Evolutionary conservation across 1,140 invertebrate species (phyloP).

Genomic region (Eriocheir sinensis): DNA sequence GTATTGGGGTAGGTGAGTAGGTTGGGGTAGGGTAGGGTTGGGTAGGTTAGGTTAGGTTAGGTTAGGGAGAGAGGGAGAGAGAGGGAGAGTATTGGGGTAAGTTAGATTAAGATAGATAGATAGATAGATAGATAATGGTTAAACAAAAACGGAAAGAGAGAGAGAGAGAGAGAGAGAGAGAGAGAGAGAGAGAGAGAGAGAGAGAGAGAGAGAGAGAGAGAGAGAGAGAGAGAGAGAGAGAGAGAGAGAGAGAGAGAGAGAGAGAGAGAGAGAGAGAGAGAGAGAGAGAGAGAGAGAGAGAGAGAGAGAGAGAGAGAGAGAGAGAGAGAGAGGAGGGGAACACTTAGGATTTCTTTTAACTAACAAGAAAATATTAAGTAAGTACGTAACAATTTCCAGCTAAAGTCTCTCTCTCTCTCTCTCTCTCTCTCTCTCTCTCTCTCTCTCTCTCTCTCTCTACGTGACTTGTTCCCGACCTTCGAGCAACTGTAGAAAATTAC

Average conservation of each 20-base stretch:
- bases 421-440: no score
- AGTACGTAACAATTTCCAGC: no score
- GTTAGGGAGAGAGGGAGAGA: not conserved
- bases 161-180: not conserved
- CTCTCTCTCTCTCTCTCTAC: no score
- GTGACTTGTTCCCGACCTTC: no score
- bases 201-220: not conserved
- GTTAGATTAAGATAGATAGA: no score
- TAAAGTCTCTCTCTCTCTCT: no score
- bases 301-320: not conserved
- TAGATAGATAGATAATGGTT: no score
- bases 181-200: not conserved
- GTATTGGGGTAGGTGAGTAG: no score
- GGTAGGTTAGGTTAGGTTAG: not conserved
- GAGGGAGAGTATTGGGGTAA: not conserved
- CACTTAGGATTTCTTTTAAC: no score
- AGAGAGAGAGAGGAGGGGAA: not conserved
- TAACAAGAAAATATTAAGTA: no score
- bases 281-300: not conserved
- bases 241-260: slow-evolving; percentile 6
- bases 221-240: slow-evolving; percentile 28
- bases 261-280: not conserved
- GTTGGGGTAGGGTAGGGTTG: no score
- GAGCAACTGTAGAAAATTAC: no score
- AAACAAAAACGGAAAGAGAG: not conserved